These are phyloP conservation scores for Polypedilum vanderplanki DNA, from an alignment of 1,140 invertebrate species.

Conservation along the genomic window DNA sequence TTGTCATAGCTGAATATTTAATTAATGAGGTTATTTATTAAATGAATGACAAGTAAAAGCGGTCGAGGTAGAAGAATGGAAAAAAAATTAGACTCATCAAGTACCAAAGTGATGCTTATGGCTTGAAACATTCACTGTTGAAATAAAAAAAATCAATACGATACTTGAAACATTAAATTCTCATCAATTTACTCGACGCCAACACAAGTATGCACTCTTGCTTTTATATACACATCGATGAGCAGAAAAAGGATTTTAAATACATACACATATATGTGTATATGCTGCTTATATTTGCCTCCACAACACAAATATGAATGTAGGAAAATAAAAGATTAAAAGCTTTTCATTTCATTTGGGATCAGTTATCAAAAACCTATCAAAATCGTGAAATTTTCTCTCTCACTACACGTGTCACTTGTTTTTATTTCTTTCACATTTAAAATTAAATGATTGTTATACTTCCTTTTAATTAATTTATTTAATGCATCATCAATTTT, in stretches of 20 bases:
- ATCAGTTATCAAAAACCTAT: conserved; percentile 14
- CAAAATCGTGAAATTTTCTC: background rate
- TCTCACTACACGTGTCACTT: background rate
- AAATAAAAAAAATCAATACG: background rate
- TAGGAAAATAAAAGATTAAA: background rate
- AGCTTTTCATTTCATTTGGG: conserved; percentile 10
- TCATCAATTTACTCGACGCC: background rate
- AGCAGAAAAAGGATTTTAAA: conserved; percentile 1
- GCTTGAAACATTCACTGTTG: background rate
- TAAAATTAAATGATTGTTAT: too few relatives aligned
- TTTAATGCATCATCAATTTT: too few relatives aligned
- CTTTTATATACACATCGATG: background rate
- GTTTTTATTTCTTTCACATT: too few relatives aligned
- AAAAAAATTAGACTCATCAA: too few relatives aligned
- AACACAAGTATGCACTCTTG: background rate
- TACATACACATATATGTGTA: background rate
- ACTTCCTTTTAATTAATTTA: too few relatives aligned
- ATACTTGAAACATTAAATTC: background rate
- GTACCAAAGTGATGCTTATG: too few relatives aligned
- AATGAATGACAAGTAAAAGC: too few relatives aligned
- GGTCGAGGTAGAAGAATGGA: too few relatives aligned
- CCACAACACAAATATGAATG: background rate
- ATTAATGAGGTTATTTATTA: too few relatives aligned
- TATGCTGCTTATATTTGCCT: background rate
- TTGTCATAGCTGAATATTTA: too few relatives aligned